Evolutionary conservation across 2,113 vertebrate species (phyloP), one percentile per base, ranked within the genome.

Genomic region (Prinia subflava): DNA sequence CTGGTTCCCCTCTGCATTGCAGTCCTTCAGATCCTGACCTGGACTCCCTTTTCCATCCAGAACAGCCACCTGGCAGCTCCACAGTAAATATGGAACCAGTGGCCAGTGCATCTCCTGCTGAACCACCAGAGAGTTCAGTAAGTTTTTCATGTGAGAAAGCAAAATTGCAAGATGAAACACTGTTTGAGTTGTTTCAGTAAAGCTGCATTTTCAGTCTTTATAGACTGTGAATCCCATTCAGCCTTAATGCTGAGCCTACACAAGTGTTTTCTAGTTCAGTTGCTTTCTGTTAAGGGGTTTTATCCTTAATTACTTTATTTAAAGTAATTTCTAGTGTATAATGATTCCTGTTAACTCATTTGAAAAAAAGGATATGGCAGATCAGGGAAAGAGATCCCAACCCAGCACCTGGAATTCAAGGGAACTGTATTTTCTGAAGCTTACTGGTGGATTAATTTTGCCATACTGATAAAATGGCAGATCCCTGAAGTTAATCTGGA

Each of bases 11-110:
- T 99, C 86, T 97, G 97, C 94, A 86, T 98, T 21, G 92, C 98
- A 39, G 65, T 83, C 14, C 27, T 98, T 37, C 98, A 99, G 95
- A 98, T 98, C 70, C 80, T 99, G 90, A 97, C 95, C 2, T 99
- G 99, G 99, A 98, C 93, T 57, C 98, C 96, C 2, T 99, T 99
- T 95, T 99, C 98, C 19, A 98, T 99, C 91, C 98, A 98, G 85
- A 98, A 86, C 78, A 99, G 98, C 90, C 99, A 99, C 78, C 87
- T 97, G 80, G 49, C 83, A 60, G 62, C 69, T 31, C 41, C 15
- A 13, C 25, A 8, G 57, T 95, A 31, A 93, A 37, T 10, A 9
- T 14, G 7, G 56, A 67, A 20, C 81, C 37, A 12, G 35, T 44
- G 76, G 30, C 46, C 95, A 5, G 75, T 47, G 52, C 35, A 19